phyloP scores from a whole-genome alignment of 2,113 vertebrate species.

The Aramus guarauna region DNA sequence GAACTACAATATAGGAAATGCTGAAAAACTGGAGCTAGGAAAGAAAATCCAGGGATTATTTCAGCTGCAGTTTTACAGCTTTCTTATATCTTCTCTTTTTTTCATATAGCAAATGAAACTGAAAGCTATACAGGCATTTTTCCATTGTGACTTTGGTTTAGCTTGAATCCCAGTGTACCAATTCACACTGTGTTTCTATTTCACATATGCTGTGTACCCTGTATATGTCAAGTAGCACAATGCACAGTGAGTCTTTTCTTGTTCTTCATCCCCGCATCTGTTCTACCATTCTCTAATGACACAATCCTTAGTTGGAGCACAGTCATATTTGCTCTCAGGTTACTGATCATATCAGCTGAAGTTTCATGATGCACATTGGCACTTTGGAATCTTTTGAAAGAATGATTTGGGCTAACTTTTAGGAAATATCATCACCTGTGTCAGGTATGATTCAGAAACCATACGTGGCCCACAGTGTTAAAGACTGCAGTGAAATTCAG shows the following conservation, averaged over 20 bases:
- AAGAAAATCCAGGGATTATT: background rate
- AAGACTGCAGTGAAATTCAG: background rate
- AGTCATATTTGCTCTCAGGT: background rate
- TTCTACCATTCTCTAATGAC: background rate
- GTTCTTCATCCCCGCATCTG: rapidly evolving
- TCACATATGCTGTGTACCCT: background rate
- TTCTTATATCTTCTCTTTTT: background rate
- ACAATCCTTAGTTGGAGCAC: background rate
- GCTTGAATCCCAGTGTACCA: background rate
- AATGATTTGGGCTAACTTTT: background rate
- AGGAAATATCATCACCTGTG: background rate
- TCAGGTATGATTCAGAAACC: background rate
- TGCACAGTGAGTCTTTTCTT: background rate
- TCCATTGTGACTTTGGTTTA: background rate
- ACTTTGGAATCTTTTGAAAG: background rate
- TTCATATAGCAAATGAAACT: background rate
- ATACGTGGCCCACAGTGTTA: background rate
- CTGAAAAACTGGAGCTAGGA: background rate
- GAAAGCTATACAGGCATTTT: background rate
- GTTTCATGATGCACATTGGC: background rate
- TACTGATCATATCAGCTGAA: background rate
- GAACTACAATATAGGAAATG: background rate
- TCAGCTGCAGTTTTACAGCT: background rate
- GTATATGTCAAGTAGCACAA: rapidly evolving
- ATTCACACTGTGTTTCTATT: background rate